These are phyloP conservation scores for Octomys mimax DNA, from an alignment of 2,797 vertebrate genomes.

Conservation along the genomic window DNA sequence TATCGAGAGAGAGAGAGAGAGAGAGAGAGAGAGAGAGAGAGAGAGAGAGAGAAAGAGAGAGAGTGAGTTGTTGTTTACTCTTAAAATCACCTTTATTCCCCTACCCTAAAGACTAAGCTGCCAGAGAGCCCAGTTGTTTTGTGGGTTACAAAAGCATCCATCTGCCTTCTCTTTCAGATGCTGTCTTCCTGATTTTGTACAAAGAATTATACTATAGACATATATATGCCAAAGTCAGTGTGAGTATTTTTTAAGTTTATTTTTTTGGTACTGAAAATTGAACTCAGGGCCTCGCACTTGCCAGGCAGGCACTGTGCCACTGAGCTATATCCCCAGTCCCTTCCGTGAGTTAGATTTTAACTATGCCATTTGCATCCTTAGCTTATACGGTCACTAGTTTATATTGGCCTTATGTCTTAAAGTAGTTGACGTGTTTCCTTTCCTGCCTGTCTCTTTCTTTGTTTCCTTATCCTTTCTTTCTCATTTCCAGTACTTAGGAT, in stretches of 20 bases:
- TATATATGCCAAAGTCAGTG: constrained; percentile 99
- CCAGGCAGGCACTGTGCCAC: no score
- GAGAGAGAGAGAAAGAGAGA: no score
- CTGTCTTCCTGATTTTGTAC: constrained; percentile 98
- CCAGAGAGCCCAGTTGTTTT: background rate
- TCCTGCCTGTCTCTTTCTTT: background rate
- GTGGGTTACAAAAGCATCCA: constrained; percentile 16
- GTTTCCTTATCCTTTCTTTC: background rate
- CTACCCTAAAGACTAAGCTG: background rate
- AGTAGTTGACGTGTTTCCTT: background rate
- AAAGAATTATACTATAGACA: constrained; percentile 99
- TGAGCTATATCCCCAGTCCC: no score
- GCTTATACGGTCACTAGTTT: background rate
- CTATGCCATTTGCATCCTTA: background rate
- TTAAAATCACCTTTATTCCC: background rate
- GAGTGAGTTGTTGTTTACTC: background rate
- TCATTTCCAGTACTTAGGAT: background rate
- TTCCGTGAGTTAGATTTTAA: background rate
- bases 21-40: no score
- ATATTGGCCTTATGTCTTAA: background rate
- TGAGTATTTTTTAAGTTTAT: constrained; percentile 89
- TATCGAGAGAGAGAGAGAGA: no score
- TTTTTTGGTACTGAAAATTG: no score
- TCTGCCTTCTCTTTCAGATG: constrained; percentile 91
- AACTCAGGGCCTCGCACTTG: no score